phyloP scores from a whole-genome alignment of 2,113 vertebrate genomes.

The Chinchilla lanigera region DNA sequence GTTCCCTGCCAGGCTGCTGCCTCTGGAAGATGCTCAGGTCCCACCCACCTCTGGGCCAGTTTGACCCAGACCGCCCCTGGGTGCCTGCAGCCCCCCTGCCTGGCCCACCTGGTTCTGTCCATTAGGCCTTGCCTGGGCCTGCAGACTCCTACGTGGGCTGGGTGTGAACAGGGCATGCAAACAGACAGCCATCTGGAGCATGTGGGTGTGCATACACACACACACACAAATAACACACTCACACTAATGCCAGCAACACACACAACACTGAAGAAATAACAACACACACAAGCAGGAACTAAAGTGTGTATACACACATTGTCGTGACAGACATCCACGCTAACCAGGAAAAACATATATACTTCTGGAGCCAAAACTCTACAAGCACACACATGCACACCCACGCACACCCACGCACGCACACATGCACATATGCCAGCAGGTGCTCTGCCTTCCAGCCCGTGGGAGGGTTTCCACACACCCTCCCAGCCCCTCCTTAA shows the following conservation, averaged over 20 bases:
- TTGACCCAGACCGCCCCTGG: not conserved
- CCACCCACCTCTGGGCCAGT: not conserved
- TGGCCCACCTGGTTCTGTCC: not conserved
- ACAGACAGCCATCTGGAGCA: not conserved
- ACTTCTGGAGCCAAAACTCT: not conserved
- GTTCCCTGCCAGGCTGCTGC: slow-evolving; percentile 75
- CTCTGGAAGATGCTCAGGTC: not conserved
- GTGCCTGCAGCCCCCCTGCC: not conserved
- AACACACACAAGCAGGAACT: not conserved
- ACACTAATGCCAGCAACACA: not conserved
- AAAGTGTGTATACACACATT: not conserved
- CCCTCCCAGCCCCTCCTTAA: not conserved
- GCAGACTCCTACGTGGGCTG: not conserved
- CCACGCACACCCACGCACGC: rapidly evolving
- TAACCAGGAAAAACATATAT: not conserved
- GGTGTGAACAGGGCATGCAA: not conserved
- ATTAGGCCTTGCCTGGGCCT: not conserved
- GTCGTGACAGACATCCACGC: not conserved
- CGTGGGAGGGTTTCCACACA: not conserved
- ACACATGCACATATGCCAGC: not conserved
- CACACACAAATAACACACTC: not conserved
- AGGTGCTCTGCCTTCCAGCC: not conserved
- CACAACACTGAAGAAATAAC: not conserved
- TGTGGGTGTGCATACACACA: not conserved
- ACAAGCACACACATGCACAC: not conserved